Evolutionary conservation across 2,888 invertebrate genomes (phyloP).

Genomic region (Andricus quercusramuli): DNA sequence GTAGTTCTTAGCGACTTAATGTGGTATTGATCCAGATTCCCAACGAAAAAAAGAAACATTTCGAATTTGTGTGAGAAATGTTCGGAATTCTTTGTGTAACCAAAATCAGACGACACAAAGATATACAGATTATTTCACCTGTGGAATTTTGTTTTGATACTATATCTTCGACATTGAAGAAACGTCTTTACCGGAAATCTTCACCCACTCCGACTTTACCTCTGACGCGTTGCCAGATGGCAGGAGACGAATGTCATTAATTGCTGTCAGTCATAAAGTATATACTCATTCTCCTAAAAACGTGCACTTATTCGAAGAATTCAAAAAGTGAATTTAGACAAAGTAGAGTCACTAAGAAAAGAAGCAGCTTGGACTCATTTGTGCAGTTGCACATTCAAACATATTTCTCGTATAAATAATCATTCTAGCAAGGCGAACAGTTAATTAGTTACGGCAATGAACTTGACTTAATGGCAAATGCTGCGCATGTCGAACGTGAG

Average conservation of each 20-base stretch:
- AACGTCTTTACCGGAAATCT: conserved; percentile 19
- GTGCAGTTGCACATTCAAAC: background rate
- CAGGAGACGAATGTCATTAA: conserved; percentile 20
- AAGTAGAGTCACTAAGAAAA: background rate
- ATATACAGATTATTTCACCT: background rate
- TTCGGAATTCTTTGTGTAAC: background rate
- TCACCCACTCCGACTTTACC: background rate
- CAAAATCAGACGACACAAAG: background rate
- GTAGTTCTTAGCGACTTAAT: too few species aligned
- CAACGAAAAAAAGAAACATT: background rate
- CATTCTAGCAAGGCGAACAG: background rate
- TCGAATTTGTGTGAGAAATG: background rate
- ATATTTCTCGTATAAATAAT: background rate
- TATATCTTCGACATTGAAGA: conserved; percentile 14
- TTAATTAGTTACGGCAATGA: conserved; percentile 18
- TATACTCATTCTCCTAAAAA: background rate
- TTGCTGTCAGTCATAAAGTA: conserved; percentile 17
- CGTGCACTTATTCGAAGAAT: background rate
- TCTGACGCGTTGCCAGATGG: conserved; percentile 29
- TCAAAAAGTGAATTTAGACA: background rate
- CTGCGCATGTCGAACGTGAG: background rate
- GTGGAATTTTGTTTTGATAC: conserved; percentile 6
- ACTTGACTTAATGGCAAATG: conserved; percentile 9
- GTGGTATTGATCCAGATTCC: too few species aligned
- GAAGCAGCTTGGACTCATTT: background rate